These are phyloP conservation scores for Protomyctophum bolini DNA, from an alignment of 2,113 vertebrate species.

Conservation along the genomic window DNA sequence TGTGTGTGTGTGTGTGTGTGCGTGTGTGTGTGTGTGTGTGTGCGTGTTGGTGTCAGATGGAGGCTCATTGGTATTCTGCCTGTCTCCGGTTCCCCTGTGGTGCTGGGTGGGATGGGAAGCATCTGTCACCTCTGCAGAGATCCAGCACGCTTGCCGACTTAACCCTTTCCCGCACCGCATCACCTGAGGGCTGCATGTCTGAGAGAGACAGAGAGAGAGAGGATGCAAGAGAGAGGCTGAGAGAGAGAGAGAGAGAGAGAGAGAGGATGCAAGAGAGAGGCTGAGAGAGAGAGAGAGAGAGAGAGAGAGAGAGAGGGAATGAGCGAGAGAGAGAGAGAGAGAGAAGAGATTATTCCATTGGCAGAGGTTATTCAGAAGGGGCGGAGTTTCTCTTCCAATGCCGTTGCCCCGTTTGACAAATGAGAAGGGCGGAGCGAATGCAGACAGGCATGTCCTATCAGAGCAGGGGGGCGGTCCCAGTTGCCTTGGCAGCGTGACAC, in stretches of 20 bases:
- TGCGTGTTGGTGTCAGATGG: constrained; percentile 37
- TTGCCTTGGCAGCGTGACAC: constrained; percentile 84
- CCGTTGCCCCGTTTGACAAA: constrained; percentile 57
- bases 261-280: constrained; percentile 12
- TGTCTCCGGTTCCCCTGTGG: constrained; percentile 85
- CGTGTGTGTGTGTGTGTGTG: constrained; percentile 11
- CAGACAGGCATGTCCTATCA: constrained; percentile 82
- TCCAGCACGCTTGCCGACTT: constrained; percentile 79
- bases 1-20: not conserved
- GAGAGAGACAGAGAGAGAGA: constrained; percentile 12
- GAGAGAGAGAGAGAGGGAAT: not conserved
- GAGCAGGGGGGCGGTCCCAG: constrained; percentile 78
- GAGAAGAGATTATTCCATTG: constrained; percentile 44
- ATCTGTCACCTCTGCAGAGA: constrained; percentile 87
- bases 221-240: not conserved
- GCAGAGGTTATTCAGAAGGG: constrained; percentile 38
- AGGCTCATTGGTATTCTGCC: constrained; percentile 88
- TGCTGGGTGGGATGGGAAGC: constrained; percentile 87
- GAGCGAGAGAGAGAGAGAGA: not conserved
- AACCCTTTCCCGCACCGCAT: constrained; percentile 78
- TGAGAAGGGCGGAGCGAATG: constrained; percentile 89
- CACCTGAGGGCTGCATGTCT: constrained; percentile 60
- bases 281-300: not conserved
- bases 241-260: constrained; percentile 21
- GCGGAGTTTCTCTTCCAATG: constrained; percentile 31